Evolutionary conservation across 2,113 vertebrate species (phyloP).

Genomic region (Origma solitaria): DNA sequence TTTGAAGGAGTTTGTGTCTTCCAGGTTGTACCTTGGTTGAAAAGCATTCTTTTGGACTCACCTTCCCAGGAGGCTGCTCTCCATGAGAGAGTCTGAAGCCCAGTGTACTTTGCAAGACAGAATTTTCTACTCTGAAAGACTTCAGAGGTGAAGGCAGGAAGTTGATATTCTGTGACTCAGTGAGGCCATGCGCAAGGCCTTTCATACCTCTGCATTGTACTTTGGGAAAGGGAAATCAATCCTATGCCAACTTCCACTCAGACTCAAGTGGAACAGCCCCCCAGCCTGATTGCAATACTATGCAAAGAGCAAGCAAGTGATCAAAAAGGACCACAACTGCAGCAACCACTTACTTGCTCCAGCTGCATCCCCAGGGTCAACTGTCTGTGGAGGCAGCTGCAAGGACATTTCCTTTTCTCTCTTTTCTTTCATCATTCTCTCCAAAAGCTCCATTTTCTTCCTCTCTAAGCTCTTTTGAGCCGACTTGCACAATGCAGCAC

Average conservation of each 20-base stretch:
- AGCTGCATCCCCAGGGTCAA: neutral
- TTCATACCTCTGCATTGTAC: neutral
- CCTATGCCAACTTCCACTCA: neutral
- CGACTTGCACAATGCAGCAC: slow-evolving; percentile 51
- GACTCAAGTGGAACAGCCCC: neutral
- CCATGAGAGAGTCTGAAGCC: neutral
- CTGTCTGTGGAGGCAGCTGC: neutral
- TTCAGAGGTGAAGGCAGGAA: neutral
- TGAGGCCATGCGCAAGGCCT: neutral
- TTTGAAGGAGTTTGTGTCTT: neutral
- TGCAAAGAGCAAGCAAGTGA: neutral
- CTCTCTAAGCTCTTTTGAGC: slow-evolving; percentile 63
- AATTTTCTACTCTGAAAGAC: neutral
- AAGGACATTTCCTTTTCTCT: neutral
- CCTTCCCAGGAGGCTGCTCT: neutral
- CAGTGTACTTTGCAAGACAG: neutral
- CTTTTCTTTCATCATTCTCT: neutral
- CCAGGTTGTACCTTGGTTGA: neutral
- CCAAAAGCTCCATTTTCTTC: slow-evolving; percentile 29
- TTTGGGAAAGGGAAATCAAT: neutral
- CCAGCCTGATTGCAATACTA: neutral
- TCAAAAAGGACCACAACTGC: neutral
- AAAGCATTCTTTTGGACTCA: neutral
- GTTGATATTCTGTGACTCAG: neutral
- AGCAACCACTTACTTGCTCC: neutral